A percentile compares a stretch with the other conserved stretches of the same genome.
Evolutionary conservation across 2,888 invertebrate species (phyloP).

Genomic region (Neria commutata): DNA sequence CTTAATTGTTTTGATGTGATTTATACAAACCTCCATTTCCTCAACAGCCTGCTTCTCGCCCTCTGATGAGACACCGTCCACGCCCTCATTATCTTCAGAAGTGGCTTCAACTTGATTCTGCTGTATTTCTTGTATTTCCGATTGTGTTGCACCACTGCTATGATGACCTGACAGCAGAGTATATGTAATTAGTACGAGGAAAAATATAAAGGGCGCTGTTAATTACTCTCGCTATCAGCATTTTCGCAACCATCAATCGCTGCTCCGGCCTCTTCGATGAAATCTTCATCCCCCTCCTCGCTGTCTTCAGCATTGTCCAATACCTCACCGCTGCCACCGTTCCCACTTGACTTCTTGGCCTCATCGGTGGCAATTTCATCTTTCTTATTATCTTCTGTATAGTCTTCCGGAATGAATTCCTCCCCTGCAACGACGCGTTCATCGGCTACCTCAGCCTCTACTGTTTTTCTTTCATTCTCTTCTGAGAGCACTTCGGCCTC

Average conservation of each 20-base stretch:
- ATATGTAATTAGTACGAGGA: no score
- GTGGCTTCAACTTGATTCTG: constrained; percentile 52
- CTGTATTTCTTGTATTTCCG: constrained; percentile 60
- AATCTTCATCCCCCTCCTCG: constrained; percentile 47
- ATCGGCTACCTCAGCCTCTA: constrained; percentile 35
- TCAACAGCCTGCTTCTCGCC: constrained; percentile 67
- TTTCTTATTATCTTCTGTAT: constrained; percentile 21
- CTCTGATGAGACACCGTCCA: constrained; percentile 67
- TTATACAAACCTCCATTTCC: constrained; percentile 47
- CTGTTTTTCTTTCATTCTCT: constrained; percentile 32
- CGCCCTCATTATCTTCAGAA: constrained; percentile 58
- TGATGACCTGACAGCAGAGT: constrained; percentile 35
- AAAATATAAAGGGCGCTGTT: not conserved
- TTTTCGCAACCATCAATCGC: constrained; percentile 47
- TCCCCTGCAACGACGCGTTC: constrained; percentile 36
- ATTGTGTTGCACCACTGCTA: constrained; percentile 63
- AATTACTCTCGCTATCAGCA: constrained; percentile 50
- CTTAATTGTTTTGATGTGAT: not conserved
- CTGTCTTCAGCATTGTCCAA: constrained; percentile 62
- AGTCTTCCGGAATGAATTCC: constrained; percentile 17
- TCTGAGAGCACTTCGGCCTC: constrained; percentile 61
- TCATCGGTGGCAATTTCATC: constrained; percentile 32
- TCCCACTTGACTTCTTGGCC: constrained; percentile 35
- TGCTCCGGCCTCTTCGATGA: constrained; percentile 61
- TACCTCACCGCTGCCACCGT: constrained; percentile 24